Evolutionary conservation across 92 coral and sea anemone species (phyloP).

Genomic region (Paragorgia papillata): DNA sequence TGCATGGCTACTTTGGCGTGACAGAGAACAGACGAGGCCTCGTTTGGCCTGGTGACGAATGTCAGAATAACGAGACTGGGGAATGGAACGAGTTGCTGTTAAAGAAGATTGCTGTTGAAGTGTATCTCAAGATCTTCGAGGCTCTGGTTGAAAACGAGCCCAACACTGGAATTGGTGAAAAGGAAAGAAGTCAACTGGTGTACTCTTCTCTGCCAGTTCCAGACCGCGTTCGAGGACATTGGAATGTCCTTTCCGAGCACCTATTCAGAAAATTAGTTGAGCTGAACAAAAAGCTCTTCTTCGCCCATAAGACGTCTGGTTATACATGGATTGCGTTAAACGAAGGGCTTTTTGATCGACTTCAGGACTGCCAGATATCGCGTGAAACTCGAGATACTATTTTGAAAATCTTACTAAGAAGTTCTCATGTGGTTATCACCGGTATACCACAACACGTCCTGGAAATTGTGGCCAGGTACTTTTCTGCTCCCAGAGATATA

Average conservation of each 20-base stretch:
- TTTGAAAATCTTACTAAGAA: conserved; percentile 57
- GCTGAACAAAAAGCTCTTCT: not conserved
- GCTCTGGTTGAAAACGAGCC: conserved; percentile 63
- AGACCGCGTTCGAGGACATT: conserved; percentile 76
- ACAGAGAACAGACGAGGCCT: conserved; percentile 84
- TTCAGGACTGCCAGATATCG: conserved; percentile 60
- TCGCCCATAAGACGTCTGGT: conserved; percentile 62
- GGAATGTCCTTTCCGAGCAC: conserved; percentile 71
- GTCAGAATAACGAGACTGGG: conserved; percentile 80
- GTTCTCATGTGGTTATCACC: conserved; percentile 68
- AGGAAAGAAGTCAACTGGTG: conserved; percentile 62
- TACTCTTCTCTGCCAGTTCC: conserved; percentile 72
- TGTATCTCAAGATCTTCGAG: conserved; percentile 68
- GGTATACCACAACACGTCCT: conserved; percentile 61
- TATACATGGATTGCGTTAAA: conserved; percentile 81
- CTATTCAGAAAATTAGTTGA: conserved; percentile 60
- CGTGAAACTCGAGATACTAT: conserved; percentile 70
- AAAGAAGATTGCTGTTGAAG: conserved; percentile 73
- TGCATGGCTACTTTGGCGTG: conserved; percentile 86
- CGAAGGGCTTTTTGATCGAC: conserved; percentile 73
- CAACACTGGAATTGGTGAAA: conserved; percentile 38
- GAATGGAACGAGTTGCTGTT: conserved; percentile 76
- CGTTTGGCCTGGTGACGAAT: conserved; percentile 88
- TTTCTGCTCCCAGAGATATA: conserved; percentile 58
- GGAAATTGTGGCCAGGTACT: conserved; percentile 68